A percentile compares a stretch with the other conserved stretches of the same genome.
These are phyloP conservation scores for Camponotus vicinus DNA, from an alignment of 1,140 invertebrate species.

Conservation along the genomic window DNA sequence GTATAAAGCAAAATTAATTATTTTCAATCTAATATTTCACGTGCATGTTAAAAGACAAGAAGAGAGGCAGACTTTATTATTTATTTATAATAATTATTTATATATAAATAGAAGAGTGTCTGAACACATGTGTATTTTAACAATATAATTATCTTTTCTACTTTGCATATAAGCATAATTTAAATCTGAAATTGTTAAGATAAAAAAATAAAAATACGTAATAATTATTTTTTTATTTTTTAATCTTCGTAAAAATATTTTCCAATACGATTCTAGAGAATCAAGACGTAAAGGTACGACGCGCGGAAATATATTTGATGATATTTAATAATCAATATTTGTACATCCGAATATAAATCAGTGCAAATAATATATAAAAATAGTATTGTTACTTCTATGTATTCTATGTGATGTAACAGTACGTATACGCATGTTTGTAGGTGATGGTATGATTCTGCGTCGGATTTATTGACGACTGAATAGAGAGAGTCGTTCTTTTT, in stretches of 20 bases:
- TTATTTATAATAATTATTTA: background rate
- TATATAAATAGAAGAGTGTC: background rate
- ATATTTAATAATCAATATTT: constrained; percentile 39
- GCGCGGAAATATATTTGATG: background rate
- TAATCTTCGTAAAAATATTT: background rate
- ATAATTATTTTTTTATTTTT: background rate
- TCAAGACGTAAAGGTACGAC: background rate
- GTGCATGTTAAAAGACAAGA: background rate
- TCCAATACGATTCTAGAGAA: background rate
- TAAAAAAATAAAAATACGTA: background rate
- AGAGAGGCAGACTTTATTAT: background rate
- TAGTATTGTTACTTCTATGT: background rate
- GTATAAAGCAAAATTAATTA: background rate
- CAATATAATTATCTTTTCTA: background rate
- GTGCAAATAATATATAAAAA: constrained; percentile 30
- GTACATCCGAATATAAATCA: constrained; percentile 6
- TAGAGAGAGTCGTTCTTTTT: background rate
- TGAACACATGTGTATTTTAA: background rate
- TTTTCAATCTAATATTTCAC: background rate
- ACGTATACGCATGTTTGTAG: background rate
- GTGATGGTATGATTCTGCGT: background rate
- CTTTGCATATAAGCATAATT: background rate
- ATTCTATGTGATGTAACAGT: constrained; percentile 11
- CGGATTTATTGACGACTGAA: constrained; percentile 11
- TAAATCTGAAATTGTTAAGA: background rate